Evolutionary conservation across 1,140 invertebrate species (phyloP).

Genomic region (Zaprionus africanus): DNA sequence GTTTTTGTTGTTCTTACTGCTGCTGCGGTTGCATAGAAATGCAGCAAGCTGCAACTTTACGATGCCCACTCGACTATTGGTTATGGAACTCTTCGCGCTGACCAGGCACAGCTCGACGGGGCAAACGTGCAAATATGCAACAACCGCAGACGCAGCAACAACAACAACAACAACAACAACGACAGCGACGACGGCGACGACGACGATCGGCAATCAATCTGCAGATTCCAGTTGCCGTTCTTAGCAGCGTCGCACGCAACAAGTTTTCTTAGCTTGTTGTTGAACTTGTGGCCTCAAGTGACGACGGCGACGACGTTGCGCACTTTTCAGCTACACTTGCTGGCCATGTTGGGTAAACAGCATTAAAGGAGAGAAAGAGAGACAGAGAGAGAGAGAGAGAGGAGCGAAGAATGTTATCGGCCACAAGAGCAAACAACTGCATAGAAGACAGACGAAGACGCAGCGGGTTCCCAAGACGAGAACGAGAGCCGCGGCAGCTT

Average conservation of each 20-base stretch:
- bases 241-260: conserved; percentile 63
- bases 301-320: conserved; percentile 33
- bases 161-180: not conserved
- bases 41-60: conserved; percentile 51
- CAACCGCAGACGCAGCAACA: conserved; percentile 16
- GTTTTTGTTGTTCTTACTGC: conserved; percentile 26
- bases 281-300: conserved; percentile 75
- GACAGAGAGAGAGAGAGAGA: conserved; percentile 5
- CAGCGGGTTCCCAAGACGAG: conserved; percentile 15
- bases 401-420: conserved; percentile 56
- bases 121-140: conserved; percentile 55
- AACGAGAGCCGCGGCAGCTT: conserved; percentile 32
- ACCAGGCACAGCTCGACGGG: conserved; percentile 30
- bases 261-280: conserved; percentile 64
- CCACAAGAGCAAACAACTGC: conserved; percentile 34
- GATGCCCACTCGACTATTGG: conserved; percentile 14
- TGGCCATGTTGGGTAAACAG: conserved; percentile 66
- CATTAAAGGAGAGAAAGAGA: not conserved
- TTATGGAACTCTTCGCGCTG: conserved; percentile 36
- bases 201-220: conserved; percentile 76
- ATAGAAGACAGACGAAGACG: conserved; percentile 20
- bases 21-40: conserved; percentile 65
- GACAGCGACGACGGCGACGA: not conserved
- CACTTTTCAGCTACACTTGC: conserved; percentile 69
- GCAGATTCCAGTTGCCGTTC: conserved; percentile 64